Evolutionary conservation across 2,888 invertebrate genomes (phyloP).

Genomic region (Drosophila cognata): DNA sequence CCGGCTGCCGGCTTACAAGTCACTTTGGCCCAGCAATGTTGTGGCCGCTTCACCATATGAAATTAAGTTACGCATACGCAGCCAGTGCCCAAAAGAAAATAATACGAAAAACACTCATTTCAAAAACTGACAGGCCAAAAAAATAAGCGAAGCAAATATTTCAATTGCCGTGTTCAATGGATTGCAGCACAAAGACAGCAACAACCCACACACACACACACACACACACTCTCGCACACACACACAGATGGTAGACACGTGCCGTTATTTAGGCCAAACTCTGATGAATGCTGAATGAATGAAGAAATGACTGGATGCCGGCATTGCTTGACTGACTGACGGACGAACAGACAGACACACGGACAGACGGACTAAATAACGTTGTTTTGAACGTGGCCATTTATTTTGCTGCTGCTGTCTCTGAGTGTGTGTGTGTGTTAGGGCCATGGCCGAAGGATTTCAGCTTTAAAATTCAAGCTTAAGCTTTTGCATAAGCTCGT

Average conservation of each 20-base stretch:
- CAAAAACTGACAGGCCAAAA: conserved; percentile 32
- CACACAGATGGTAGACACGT: conserved; percentile 29
- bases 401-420: conserved; percentile 27
- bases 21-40: neutral
- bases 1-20: conserved; percentile 17
- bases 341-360: conserved; percentile 9
- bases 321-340: conserved; percentile 40
- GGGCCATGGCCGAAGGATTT: conserved; percentile 45
- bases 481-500: neutral
- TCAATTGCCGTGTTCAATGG: conserved; percentile 70
- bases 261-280: conserved; percentile 58
- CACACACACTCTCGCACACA: neutral
- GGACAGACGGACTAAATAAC: conserved; percentile 26
- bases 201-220: conserved; percentile 17
- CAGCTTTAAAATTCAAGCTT: conserved; percentile 51
- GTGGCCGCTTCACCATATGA: conserved; percentile 32
- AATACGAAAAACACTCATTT: conserved; percentile 24
- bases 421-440: conserved; percentile 13
- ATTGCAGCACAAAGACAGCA: conserved; percentile 43
- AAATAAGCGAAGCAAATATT: conserved; percentile 31
- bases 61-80: conserved; percentile 60
- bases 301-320: conserved; percentile 62
- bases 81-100: conserved; percentile 3
- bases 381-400: conserved; percentile 24
- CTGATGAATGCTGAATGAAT: conserved; percentile 54